These are phyloP conservation scores for Neodiprion virginianus DNA, from an alignment of 1,140 invertebrate species.

Conservation along the genomic window DNA sequence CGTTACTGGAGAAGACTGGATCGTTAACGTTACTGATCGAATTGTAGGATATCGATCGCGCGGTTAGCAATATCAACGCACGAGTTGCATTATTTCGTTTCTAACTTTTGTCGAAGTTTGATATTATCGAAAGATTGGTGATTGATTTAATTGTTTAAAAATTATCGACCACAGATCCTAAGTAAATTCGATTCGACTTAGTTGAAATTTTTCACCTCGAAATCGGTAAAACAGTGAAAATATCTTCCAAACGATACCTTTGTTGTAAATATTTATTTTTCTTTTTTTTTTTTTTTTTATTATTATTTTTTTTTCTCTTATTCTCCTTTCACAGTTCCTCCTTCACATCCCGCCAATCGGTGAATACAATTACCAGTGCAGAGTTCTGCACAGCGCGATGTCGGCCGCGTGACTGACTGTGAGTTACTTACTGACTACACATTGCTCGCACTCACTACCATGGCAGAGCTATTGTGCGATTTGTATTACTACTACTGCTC, in stretches of 20 bases:
- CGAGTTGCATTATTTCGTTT: too few relatives aligned
- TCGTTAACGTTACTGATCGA: too few relatives aligned
- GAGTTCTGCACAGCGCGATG: constrained; percentile 35
- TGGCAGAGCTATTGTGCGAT: constrained; percentile 34
- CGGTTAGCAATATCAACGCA: too few relatives aligned
- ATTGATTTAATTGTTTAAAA: too few relatives aligned
- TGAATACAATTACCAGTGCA: not conserved
- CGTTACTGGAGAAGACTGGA: too few relatives aligned
- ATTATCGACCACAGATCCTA: too few relatives aligned
- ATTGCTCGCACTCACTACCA: constrained; percentile 26
- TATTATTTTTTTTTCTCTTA: not conserved
- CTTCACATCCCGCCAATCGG: not conserved
- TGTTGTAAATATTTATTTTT: not conserved
- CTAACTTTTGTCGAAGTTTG: too few relatives aligned
- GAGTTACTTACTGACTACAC: too few relatives aligned
- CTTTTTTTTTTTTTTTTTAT: not conserved
- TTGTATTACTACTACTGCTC: constrained; percentile 31
- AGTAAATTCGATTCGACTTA: too few relatives aligned
- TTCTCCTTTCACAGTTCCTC: not conserved
- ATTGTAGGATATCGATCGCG: too few relatives aligned
- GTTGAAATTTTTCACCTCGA: too few relatives aligned
- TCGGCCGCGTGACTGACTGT: constrained; percentile 40
- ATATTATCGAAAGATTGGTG: too few relatives aligned
- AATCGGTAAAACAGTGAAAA: not conserved
- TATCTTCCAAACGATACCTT: not conserved